These are phyloP conservation scores for Chloroclysta siterata DNA, from an alignment of 2,888 invertebrate genomes.

Conservation along the genomic window DNA sequence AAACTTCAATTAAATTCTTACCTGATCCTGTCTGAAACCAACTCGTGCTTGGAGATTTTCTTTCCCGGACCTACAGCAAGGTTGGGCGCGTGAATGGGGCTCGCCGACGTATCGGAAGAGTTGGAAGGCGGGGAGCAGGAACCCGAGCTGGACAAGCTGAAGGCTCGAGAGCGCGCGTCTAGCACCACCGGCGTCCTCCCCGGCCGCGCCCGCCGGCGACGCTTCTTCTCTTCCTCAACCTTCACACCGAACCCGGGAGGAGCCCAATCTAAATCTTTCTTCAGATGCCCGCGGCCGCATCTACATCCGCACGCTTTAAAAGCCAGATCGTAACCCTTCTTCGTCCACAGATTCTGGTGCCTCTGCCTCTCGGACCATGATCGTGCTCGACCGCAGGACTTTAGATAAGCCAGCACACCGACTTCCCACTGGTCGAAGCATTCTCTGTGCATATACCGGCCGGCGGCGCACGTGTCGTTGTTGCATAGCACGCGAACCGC, in stretches of 20 bases:
- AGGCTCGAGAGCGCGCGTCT: constrained; percentile 87
- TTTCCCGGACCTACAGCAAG: constrained; percentile 84
- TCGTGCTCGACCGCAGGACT: constrained; percentile 95
- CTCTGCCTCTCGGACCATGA: constrained; percentile 98
- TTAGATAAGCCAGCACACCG: constrained; percentile 93
- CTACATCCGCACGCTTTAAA: constrained; percentile 98
- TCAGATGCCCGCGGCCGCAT: constrained; percentile 95
- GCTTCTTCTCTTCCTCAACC: constrained; percentile 76
- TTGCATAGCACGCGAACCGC: constrained; percentile 96
- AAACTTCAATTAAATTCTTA: constrained; percentile 73
- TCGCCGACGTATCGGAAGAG: constrained; percentile 90
- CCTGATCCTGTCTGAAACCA: constrained; percentile 92
- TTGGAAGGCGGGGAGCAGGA: constrained; percentile 93
- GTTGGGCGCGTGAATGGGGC: constrained; percentile 87
- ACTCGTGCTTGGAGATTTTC: constrained; percentile 91
- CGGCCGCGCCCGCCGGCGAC: constrained; percentile 71
- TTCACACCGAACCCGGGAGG: constrained; percentile 87
- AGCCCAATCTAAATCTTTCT: constrained; percentile 97
- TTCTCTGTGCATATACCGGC: constrained; percentile 97
- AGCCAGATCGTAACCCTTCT: constrained; percentile 98
- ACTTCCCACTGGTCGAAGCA: constrained; percentile 98
- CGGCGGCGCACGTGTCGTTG: constrained; percentile 95
- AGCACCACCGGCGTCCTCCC: constrained; percentile 68
- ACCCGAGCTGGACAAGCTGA: constrained; percentile 91
- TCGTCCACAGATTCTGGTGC: constrained; percentile 98